Base-by-base conservation (phyloP, 2,113 vertebrate species). In the Holacanthus passer region DNA sequence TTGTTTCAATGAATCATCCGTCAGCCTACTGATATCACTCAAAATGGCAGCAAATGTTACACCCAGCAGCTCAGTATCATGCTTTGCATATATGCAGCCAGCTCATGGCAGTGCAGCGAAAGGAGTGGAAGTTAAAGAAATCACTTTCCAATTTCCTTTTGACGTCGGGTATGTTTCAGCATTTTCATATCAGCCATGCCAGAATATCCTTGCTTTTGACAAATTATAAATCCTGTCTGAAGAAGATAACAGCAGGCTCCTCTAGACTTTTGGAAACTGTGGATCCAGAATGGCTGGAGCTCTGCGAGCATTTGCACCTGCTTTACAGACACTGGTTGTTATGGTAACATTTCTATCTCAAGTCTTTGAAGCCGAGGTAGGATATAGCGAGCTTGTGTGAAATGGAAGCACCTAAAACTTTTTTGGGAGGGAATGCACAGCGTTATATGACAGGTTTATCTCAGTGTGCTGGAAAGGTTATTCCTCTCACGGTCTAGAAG, bases 311-410 rank as follows among this genome's bases (percentile, higher is more conserved):
- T 73, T 84, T 68, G 47, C 70, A 69, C 60, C 78, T 41, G 71
- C 82, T 85, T 52, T 74, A 14, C 74, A 84, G 73, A 48, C 65
- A 58, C 50, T 0, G 8, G 87, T 83, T 88, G 83, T 89, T 89
- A 90, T 87, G 79, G 89, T 60, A 83, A 91, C 74, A 1, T 83
- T 76, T 82, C 75, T 50, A 79, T 87, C 81, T 80, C 22, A 19
- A n/a, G 63, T 45, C 73, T 83, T 75, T 86, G 62, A 86, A 87
- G 76, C 73, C 2, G 41, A 69, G 73, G 70, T 19, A 32, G 80
- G 75, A 84, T 87, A 79, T 75, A 43, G 50, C 70, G 27, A 70
- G 82, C 48, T 32, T 16, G 24, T 77, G 52, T 82, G 56, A 86
- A 83, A 87, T 52, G 50, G 77, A 71, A 67, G 64, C 52, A 50